A percentile compares a stretch with the other conserved stretches of the same genome.
Evolutionary conservation across 2,888 invertebrate genomes (phyloP).

Genomic region (Pogonocherus hispidulus): DNA sequence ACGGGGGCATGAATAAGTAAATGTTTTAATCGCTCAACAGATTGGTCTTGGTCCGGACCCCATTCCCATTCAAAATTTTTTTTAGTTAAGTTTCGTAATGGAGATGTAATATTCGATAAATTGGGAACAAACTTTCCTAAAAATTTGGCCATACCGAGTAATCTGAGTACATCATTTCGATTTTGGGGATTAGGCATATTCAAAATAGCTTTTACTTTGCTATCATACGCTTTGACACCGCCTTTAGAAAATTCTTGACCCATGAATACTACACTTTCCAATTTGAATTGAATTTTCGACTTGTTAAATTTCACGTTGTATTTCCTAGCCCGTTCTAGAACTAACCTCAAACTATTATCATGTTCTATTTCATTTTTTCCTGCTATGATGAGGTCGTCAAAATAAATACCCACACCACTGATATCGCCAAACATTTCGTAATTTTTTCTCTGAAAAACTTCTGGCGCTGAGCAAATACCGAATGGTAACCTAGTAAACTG

Average conservation of each 20-base stretch:
- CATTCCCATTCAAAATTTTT: slow-evolving; percentile 37
- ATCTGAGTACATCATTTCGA: no score
- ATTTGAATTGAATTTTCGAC: background rate
- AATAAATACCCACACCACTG: background rate
- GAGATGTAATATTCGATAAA: slow-evolving; percentile 40
- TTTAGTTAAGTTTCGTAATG: slow-evolving; percentile 45
- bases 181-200: no score
- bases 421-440: background rate
- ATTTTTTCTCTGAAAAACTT: background rate
- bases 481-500: background rate
- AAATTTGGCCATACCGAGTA: no score
- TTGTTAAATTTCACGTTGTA: background rate
- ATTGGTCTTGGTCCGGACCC: slow-evolving; percentile 30
- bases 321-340: background rate
- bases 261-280: background rate
- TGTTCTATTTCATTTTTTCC: background rate
- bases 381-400: background rate
- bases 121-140: slow-evolving; percentile 36
- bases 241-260: background rate
- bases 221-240: background rate
- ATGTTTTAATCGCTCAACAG: slow-evolving; percentile 35
- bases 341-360: background rate
- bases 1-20: slow-evolving; percentile 35
- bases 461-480: background rate
- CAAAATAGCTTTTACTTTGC: background rate